A percentile compares a stretch with the other conserved stretches of the same genome.
Conservation (phyloP, 2,113 vertebrate genomes). For the Oreocharis arfaki region DNA sequence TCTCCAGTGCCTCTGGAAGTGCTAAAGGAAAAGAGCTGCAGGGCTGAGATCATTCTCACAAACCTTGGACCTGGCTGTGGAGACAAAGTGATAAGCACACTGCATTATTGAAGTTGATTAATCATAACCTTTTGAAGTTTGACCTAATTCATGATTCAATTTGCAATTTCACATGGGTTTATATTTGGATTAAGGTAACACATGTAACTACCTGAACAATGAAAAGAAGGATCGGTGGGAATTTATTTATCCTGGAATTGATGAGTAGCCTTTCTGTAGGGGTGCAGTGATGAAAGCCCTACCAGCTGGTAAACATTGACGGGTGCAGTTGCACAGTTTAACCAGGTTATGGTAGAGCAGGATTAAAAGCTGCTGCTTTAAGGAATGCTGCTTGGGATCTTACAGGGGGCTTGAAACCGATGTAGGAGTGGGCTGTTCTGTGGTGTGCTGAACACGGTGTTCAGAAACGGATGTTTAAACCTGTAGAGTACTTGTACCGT, state of each 20-base stretch:
- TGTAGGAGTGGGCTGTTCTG: not conserved
- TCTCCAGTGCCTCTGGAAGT: not conserved
- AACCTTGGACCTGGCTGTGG: not conserved
- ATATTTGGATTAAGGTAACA: not conserved
- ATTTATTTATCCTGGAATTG: not conserved
- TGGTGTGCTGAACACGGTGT: not conserved
- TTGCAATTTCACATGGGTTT: not conserved
- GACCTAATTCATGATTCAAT: not conserved
- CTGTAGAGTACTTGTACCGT: fast-evolving
- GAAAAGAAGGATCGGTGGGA: not conserved
- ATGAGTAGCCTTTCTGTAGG: not conserved
- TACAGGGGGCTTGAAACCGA: not conserved
- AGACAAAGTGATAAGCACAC: not conserved
- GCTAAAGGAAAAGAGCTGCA: not conserved
- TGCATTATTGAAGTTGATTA: not conserved
- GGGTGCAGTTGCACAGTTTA: not conserved
- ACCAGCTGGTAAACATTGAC: not conserved
- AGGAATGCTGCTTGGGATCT: not conserved
- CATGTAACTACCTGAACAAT: not conserved
- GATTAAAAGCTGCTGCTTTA: not conserved
- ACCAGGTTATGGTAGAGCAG: not conserved
- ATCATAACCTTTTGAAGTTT: not conserved
- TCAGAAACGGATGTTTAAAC: not conserved
- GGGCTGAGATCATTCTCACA: not conserved
- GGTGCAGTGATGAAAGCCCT: not conserved